Conservation (phyloP, 2,113 vertebrate species). For the Caretta caretta region DNA sequence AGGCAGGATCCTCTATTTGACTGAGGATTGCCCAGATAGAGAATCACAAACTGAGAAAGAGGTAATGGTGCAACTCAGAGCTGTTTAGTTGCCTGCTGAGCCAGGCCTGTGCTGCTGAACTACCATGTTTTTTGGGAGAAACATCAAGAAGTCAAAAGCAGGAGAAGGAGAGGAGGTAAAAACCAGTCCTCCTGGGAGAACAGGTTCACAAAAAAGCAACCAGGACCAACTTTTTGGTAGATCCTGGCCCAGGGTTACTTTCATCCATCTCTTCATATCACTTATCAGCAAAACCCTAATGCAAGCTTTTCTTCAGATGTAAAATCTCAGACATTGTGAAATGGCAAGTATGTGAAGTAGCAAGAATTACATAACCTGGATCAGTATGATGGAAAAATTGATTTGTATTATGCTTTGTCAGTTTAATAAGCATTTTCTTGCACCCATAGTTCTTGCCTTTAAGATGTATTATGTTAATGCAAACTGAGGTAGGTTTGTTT, state of each 20-base stretch:
- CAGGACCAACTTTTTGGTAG: neutral
- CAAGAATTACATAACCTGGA: conserved; percentile 45
- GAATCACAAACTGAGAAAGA: neutral
- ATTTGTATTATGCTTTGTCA: conserved; percentile 61
- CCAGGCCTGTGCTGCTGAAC: neutral
- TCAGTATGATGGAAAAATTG: conserved; percentile 59
- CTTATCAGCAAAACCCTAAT: neutral
- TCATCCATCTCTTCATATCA: neutral
- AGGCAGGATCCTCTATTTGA: neutral
- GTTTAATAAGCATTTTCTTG: conserved; percentile 73
- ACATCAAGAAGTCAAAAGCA: neutral
- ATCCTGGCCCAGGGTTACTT: neutral
- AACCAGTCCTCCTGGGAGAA: neutral
- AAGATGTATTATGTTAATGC: conserved; percentile 47
- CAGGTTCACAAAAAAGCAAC: neutral
- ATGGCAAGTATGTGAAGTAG: conserved; percentile 2
- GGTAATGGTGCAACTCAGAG: neutral
- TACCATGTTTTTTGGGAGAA: neutral
- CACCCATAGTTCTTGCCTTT: conserved; percentile 57
- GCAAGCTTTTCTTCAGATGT: neutral
- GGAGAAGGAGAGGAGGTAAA: neutral
- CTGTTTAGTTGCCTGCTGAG: neutral
- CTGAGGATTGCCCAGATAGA: neutral
- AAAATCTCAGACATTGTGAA: conserved; percentile 37
- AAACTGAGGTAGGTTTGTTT: conserved; percentile 75